phyloP scores from a whole-genome alignment of 2,888 invertebrate species.

The Schrankia costaestrigalis region DNA sequence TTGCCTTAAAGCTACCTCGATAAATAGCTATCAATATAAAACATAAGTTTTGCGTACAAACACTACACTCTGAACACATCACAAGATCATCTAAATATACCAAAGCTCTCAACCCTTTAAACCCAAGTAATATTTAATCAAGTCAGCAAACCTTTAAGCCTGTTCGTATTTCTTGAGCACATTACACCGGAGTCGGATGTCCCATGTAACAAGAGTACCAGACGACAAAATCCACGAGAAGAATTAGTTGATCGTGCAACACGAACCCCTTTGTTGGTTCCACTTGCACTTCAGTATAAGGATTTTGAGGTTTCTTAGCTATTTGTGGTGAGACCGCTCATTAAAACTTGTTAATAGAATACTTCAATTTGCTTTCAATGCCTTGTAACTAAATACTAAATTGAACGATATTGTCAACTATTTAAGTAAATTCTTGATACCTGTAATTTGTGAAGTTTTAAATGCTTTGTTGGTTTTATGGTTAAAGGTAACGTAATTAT shows the following conservation, averaged over 20 bases:
- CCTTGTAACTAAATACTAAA: no score
- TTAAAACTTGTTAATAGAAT: slow-evolving; percentile 3
- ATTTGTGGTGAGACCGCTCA: slow-evolving; percentile 2
- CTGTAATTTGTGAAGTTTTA: no score
- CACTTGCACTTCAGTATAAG: slow-evolving; percentile 1
- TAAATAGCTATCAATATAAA: no score
- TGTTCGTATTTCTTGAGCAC: slow-evolving; percentile 37
- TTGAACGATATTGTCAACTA: no score
- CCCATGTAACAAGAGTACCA: slow-evolving; percentile 35
- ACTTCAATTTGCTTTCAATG: slow-evolving; percentile 1
- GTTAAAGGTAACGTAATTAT: no score
- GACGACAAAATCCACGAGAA: slow-evolving; percentile 13
- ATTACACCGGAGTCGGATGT: slow-evolving; percentile 36
- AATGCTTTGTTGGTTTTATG: no score
- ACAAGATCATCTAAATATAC: no score
- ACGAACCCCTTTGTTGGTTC: slow-evolving; percentile 8
- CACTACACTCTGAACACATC: no score
- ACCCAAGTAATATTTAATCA: slow-evolving; percentile 47
- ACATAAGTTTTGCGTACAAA: no score
- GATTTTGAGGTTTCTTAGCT: no score
- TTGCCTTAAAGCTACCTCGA: no score
- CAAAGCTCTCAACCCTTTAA: slow-evolving; percentile 20
- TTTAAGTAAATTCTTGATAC: no score
- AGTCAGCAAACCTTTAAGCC: slow-evolving; percentile 28
- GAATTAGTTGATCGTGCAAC: slow-evolving; percentile 11